A percentile compares a stretch with the other conserved stretches of the same genome.
These are phyloP conservation scores for Charaxes varanes DNA, from an alignment of 1,140 invertebrate species.

Conservation along the genomic window DNA sequence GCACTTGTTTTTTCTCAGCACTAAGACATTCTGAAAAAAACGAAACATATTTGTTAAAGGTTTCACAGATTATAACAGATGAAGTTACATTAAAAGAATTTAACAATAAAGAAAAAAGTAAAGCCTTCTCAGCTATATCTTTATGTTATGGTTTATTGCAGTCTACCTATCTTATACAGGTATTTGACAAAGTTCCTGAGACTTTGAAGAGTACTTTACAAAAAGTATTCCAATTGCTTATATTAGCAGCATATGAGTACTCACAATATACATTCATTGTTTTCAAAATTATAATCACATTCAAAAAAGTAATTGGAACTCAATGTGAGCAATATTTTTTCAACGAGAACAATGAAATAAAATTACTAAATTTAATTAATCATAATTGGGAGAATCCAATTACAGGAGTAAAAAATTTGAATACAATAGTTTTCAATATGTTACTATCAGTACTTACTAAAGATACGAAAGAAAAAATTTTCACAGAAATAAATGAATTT, in stretches of 20 bases:
- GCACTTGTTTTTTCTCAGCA: conserved; percentile 48
- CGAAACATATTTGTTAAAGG: conserved; percentile 28
- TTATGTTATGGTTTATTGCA: conserved; percentile 66
- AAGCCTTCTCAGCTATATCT: conserved; percentile 25
- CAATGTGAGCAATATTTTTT: conserved; percentile 36
- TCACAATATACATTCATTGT: conserved; percentile 52
- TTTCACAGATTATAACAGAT: conserved; percentile 30
- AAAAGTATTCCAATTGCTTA: conserved; percentile 36
- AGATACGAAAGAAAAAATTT: conserved; percentile 28
- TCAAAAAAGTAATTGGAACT: conserved; percentile 49
- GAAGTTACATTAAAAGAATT: conserved; percentile 22
- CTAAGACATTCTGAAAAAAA: conserved; percentile 28
- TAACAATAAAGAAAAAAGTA: conserved; percentile 14
- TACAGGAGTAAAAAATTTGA: conserved; percentile 59
- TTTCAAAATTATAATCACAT: conserved; percentile 59
- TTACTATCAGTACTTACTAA: conserved; percentile 35
- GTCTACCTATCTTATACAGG: conserved; percentile 44
- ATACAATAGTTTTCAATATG: conserved; percentile 48
- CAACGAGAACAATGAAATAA: conserved; percentile 33
- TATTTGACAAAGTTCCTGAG: conserved; percentile 12
- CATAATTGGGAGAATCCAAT: conserved; percentile 72
- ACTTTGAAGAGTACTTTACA: conserved; percentile 27
- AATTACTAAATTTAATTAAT: conserved; percentile 52
- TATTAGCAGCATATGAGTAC: conserved; percentile 55
- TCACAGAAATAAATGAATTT: conserved; percentile 51